phyloP scores from a whole-genome alignment of 1,140 invertebrate genomes.

The Drosophila dunni region DNA sequence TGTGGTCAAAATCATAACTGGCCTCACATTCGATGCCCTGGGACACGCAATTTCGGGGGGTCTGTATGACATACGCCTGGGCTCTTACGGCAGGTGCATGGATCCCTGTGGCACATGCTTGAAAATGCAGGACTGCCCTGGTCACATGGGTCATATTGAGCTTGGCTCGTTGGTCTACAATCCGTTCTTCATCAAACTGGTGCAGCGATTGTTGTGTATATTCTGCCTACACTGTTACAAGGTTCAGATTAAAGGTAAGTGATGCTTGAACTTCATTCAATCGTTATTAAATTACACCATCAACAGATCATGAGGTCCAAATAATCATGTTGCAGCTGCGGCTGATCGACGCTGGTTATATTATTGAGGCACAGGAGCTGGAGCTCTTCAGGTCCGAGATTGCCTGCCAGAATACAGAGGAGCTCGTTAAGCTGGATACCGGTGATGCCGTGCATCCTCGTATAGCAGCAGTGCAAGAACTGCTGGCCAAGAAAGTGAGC shows the following conservation, averaged over 20 bases:
- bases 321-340: constrained; percentile 90
- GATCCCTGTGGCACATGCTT: constrained; percentile 94
- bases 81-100: constrained; percentile 86
- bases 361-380: constrained; percentile 89
- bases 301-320: constrained; percentile 87
- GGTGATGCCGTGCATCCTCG: constrained; percentile 73
- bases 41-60: constrained; percentile 93
- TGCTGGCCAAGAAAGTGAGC: constrained; percentile 60
- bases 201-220: constrained; percentile 89
- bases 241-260: constrained; percentile 89
- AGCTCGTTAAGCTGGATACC: constrained; percentile 65
- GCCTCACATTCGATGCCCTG: constrained; percentile 93
- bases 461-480: constrained; percentile 64
- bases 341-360: constrained; percentile 90
- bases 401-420: constrained; percentile 67
- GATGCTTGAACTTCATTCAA: rapidly evolving
- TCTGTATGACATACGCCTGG: constrained; percentile 93
- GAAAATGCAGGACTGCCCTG: constrained; percentile 90
- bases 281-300: constrained; percentile 2
- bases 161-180: constrained; percentile 96
- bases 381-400: constrained; percentile 86
- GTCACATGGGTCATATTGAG: constrained; percentile 98
- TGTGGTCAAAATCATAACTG: constrained; percentile 93
- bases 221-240: constrained; percentile 90
- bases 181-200: constrained; percentile 93